Conservation (phyloP, 2,113 vertebrate species). For the Melospiza georgiana region DNA sequence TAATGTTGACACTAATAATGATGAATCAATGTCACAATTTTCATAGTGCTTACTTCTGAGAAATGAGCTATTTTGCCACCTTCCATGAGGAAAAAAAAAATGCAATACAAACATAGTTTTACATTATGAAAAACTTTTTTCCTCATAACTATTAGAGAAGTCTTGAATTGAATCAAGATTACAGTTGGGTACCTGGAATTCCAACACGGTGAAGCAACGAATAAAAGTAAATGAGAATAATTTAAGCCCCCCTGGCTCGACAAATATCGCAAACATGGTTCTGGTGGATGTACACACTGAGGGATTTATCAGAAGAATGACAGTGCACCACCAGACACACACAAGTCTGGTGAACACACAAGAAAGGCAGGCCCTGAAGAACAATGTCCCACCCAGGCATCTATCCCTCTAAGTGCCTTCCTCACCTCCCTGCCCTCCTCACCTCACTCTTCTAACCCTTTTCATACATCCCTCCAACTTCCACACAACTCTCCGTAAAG, state of each 20-base stretch:
- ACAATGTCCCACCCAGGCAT: background rate
- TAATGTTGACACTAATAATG: background rate
- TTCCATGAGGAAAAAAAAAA: background rate
- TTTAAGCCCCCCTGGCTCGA: background rate
- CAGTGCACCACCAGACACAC: background rate
- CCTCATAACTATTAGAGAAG: background rate
- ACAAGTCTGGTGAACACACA: background rate
- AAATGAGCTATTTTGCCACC: background rate
- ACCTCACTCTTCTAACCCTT: background rate
- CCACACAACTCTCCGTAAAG: too few species aligned
- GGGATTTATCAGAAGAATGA: background rate
- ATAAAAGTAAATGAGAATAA: background rate
- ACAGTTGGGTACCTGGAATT: background rate
- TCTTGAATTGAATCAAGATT: background rate
- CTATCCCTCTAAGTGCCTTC: rapidly evolving
- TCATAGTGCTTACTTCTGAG: background rate
- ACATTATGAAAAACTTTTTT: background rate
- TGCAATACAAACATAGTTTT: background rate
- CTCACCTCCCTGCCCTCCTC: too few species aligned
- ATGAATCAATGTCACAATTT: background rate
- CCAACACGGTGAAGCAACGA: background rate
- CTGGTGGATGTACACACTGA: background rate
- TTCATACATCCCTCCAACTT: too few species aligned
- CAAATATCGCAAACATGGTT: background rate
- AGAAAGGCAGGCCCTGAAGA: background rate